Evolutionary conservation across 2,797 vertebrate genomes (phyloP), one percentile per base, ranked within the genome.

Genomic region (Arnoldichthys spilopterus): DNA sequence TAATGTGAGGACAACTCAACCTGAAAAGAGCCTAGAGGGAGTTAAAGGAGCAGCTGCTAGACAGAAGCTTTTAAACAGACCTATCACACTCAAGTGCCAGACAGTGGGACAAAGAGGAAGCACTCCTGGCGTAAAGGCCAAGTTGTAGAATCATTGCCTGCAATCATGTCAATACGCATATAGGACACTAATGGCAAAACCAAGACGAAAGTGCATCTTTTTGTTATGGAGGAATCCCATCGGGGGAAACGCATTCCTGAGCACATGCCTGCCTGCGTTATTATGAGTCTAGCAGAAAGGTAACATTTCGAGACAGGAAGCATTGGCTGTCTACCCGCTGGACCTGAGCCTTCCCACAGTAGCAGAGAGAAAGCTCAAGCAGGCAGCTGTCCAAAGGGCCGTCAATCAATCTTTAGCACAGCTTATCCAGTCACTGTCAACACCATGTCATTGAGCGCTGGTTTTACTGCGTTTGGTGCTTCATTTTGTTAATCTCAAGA

Each of bases 261-360:
- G 74, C 54, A 78, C 84, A 62, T 80, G 71, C 74, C 74, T 84
- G 81, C 43, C 66, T 69, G 54, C 49, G 1, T 32, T 62, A 37
- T 86, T 79, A 87, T 85, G 86, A 85, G 76, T 84, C 83, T 78
- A 87, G 66, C 87, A 87, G 85, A 85, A 70, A 61, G 32, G 73
- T 30, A 75, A 34, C 47, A 66, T 81, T 77, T 81, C 74, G 37
- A 75, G 69, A 72, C 84, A 79, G 80, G 74, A 87, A 85, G 70
- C 72, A 15, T 51, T 79, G 63, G 72, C 77, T 11, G 53, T 43
- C 32, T 54, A 71, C 76, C 78, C 32, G 37, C 74, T 59, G 78
- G 76, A 79, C 64, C 37, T 59, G 75, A 79, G 75, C 82, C 61
- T 73, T 78, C 74, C 80, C 74, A 80, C 83, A 77, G 74, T 71